Evolutionary conservation across 2,797 vertebrate genomes (phyloP).

Genomic region (Valencia hispanica): DNA sequence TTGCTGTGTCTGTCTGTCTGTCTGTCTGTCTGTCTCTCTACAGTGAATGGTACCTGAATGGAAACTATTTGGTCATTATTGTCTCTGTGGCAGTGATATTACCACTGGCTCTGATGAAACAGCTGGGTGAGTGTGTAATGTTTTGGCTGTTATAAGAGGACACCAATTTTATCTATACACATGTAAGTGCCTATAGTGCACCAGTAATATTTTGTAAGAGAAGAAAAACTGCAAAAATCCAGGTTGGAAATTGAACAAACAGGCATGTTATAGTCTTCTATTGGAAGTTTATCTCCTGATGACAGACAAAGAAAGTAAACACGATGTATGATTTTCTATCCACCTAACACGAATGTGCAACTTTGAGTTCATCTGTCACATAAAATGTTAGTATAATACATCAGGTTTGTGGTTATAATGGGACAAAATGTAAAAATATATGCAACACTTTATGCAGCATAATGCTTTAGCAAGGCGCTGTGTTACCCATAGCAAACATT

Average conservation of each 20-base stretch:
- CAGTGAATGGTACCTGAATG: constrained; percentile 96
- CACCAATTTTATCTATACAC: background rate
- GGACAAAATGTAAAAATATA: background rate
- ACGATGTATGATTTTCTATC: background rate
- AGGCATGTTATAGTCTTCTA: constrained; percentile 21
- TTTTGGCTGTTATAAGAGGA: background rate
- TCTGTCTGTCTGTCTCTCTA: constrained; percentile 40
- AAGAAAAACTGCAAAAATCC: constrained; percentile 21
- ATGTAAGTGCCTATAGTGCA: background rate
- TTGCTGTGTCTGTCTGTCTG: constrained; percentile 44
- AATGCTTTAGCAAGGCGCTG: background rate
- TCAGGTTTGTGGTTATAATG: background rate
- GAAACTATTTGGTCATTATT: constrained; percentile 95
- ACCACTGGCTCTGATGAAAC: constrained; percentile 96
- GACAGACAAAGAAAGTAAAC: constrained; percentile 20
- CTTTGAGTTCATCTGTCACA: background rate
- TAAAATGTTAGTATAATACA: background rate
- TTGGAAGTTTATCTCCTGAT: constrained; percentile 28
- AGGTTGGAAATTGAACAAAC: constrained; percentile 30
- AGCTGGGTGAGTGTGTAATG: constrained; percentile 88
- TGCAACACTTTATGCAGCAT: background rate
- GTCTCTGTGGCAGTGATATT: constrained; percentile 90
- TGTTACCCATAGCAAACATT: background rate
- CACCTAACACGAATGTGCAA: background rate
- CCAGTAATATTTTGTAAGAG: background rate